A percentile compares a stretch with the other conserved stretches of the same genome.
phyloP scores from a whole-genome alignment of 2,888 invertebrate genomes.

The Digitonthophagus gazella region DNA sequence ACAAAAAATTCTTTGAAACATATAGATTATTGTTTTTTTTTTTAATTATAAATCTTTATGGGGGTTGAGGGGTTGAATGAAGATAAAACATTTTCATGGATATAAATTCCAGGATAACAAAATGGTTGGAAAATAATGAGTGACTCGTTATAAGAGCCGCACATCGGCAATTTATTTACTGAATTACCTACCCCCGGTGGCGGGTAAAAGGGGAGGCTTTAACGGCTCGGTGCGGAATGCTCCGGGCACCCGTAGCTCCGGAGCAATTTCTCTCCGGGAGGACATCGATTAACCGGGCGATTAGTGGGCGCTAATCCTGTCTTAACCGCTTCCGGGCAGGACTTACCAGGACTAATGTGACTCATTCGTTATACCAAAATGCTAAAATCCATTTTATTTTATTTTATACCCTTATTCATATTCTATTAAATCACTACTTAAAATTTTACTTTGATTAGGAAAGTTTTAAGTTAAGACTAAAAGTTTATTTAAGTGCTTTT shows the following conservation, averaged over 20 bases:
- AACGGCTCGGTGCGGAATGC: neutral
- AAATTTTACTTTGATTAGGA: neutral
- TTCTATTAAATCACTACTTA: too few relatives aligned
- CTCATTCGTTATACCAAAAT: conserved; percentile 38
- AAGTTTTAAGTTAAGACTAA: neutral
- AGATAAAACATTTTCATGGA: too few relatives aligned
- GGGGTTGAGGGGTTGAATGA: too few relatives aligned
- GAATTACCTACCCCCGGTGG: neutral
- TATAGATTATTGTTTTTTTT: too few relatives aligned
- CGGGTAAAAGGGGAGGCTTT: neutral
- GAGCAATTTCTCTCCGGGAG: conserved; percentile 29
- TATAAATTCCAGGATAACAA: neutral
- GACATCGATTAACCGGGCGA: conserved; percentile 44
- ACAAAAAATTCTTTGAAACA: too few relatives aligned
- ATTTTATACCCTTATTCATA: too few relatives aligned
- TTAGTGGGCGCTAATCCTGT: conserved; percentile 42
- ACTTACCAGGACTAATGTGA: conserved; percentile 42
- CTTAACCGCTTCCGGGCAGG: conserved; percentile 38
- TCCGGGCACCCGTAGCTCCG: neutral
- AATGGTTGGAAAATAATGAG: neutral
- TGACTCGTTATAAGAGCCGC: neutral
- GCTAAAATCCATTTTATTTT: too few relatives aligned
- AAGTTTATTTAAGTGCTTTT: neutral
- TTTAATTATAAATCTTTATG: too few relatives aligned
- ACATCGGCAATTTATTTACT: neutral